Base-by-base conservation (phyloP, 2,888 invertebrate genomes). In the Melinaea menophilus region DNA sequence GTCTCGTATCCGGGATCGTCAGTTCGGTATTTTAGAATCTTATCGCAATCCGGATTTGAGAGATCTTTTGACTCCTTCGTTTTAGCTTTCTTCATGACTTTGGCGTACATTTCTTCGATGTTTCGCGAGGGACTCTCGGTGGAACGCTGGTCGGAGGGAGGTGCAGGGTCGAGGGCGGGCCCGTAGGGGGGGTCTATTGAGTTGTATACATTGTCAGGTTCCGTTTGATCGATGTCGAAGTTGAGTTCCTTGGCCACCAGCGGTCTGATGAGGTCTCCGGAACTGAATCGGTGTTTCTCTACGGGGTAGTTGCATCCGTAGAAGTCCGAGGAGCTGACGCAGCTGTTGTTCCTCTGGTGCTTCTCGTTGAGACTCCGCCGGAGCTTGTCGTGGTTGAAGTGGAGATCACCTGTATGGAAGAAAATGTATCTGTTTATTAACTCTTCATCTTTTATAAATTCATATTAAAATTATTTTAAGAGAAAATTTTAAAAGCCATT, bases 31-130 rank as follows among this genome's bases (percentile, higher is more conserved):
- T 87, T 88, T 2, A 79, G 72, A 0, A 73, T 66, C 54, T 71
- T 75, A 3, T 82, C 82, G 1, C 67, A 66, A 9, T 80, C 80
- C 37, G 69, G 68, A 46, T 75, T 75, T 2, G 80, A 71, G 13
- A 78, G 75, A 3, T 87, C 85, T 70, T 86, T 85, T 2, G 84
- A 79, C 35, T 92, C 78, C 76, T 80, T 83, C 54, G 72, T 88
- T 85, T 94, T 94, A 66, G 92, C 88, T 79, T 93, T 94, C 79
- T 95, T 95, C 77, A 93, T 92, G 31, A 97, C 97, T 89, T 97
- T 97, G 2, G 97, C 97, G 81, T 97, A 97, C 94, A 97, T 95
- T 75, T 96, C 96, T 73, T 97, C 97, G n/a, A 96, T 86, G 72
- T 95, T 95, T 69, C 94, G 92, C 33, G 92, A 91, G 0, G 93